These are phyloP conservation scores for Nannoperca australis DNA, from an alignment of 2,797 vertebrate species.

Conservation along the genomic window DNA sequence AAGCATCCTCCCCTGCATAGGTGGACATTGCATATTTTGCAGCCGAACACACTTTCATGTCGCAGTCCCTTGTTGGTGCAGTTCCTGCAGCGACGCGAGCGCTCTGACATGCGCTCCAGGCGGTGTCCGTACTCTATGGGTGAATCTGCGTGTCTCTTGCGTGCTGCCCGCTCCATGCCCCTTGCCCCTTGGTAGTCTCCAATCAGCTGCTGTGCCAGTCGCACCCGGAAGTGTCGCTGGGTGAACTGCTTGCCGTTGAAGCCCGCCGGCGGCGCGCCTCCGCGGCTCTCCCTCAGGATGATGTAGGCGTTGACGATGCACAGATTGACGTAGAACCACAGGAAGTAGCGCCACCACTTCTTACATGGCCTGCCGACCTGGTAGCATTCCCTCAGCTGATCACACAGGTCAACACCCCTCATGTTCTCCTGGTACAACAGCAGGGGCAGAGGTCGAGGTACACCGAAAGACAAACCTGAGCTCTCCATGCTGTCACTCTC, in stretches of 20 bases:
- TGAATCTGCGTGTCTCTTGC: slow-evolving; percentile 87
- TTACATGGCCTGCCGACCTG: slow-evolving; percentile 88
- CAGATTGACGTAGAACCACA: slow-evolving; percentile 90
- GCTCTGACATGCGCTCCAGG: slow-evolving; percentile 89
- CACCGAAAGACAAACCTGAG: slow-evolving; percentile 68
- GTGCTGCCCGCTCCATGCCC: slow-evolving; percentile 88
- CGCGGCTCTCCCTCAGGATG: slow-evolving; percentile 84
- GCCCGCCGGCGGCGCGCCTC: slow-evolving; percentile 81
- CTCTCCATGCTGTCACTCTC: slow-evolving; percentile 77
- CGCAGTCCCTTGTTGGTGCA: slow-evolving; percentile 90
- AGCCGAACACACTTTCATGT: slow-evolving; percentile 89
- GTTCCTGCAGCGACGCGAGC: slow-evolving; percentile 88
- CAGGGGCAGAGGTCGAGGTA: slow-evolving; percentile 85
- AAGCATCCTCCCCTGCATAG: slow-evolving; percentile 90
- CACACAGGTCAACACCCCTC: slow-evolving; percentile 87
- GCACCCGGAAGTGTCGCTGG: slow-evolving; percentile 88
- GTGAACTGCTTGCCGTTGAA: slow-evolving; percentile 89
- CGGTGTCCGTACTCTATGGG: slow-evolving; percentile 89
- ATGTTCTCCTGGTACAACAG: slow-evolving; percentile 90
- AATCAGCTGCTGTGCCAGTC: slow-evolving; percentile 88
- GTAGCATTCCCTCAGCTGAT: slow-evolving; percentile 90
- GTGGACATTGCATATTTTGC: slow-evolving; percentile 91
- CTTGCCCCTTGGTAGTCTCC: slow-evolving; percentile 89
- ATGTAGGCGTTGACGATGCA: slow-evolving; percentile 89
- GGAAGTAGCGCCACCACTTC: slow-evolving; percentile 91